A percentile compares a stretch with the other conserved stretches of the same genome.
Evolutionary conservation across 2,113 vertebrate species (phyloP).

Genomic region (Entelurus aequoreus): DNA sequence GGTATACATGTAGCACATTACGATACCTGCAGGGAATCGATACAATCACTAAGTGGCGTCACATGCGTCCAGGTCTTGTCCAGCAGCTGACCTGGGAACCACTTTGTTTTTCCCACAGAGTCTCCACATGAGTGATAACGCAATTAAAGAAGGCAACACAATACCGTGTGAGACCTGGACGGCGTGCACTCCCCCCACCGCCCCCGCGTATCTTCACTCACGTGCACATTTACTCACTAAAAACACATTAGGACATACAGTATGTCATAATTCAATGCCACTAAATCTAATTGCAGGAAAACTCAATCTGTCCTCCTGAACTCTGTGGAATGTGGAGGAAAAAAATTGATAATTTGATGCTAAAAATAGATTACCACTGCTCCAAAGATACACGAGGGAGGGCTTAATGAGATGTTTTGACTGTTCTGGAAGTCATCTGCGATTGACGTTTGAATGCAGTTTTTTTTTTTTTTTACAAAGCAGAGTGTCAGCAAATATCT

Average conservation of each 20-base stretch:
- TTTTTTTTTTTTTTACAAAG: conserved; percentile 28
- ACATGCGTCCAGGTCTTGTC: conserved; percentile 27
- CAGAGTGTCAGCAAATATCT: conserved; percentile 60
- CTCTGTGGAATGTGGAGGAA: conserved; percentile 39
- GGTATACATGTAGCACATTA: no score
- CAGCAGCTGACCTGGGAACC: conserved; percentile 37
- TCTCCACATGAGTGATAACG: conserved; percentile 59
- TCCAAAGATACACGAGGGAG: conserved; percentile 30
- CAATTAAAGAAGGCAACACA: conserved; percentile 52
- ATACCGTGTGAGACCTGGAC: conserved; percentile 42
- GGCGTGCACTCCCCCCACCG: conserved; percentile 17
- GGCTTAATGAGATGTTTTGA: conserved; percentile 2
- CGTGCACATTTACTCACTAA: conserved; percentile 13
- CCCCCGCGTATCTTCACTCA: conserved; percentile 1
- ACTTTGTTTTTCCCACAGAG: conserved; percentile 45
- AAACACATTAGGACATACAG: conserved; percentile 58
- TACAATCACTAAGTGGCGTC: conserved; percentile 3
- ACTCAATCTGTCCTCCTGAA: conserved; percentile 64
- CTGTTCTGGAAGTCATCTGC: background rate
- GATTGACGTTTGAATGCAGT: background rate
- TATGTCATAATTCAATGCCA: conserved; percentile 78
- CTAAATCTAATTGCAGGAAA: conserved; percentile 77
- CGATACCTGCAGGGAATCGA: no score
- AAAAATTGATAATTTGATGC: conserved; percentile 60
- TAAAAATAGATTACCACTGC: conserved; percentile 62